Evolutionary conservation across 2,113 vertebrate genomes (phyloP).

Genomic region (Vulpes lagopus): DNA sequence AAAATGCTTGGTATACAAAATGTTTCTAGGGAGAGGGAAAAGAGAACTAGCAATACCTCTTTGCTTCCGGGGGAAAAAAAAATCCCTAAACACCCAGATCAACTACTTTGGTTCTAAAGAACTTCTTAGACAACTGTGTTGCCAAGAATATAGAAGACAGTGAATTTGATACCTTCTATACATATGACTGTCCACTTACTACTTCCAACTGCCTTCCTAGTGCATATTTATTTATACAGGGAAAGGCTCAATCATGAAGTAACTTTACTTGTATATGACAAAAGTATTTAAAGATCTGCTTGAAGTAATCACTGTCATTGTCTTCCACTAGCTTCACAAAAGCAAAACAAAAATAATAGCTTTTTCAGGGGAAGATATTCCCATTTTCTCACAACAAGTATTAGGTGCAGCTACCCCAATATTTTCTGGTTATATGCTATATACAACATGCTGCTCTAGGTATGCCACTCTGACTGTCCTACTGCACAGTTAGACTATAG

Average conservation of each 20-base stretch:
- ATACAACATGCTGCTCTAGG: not conserved
- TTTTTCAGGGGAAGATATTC: not conserved
- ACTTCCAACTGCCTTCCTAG: not conserved
- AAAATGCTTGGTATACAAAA: not conserved
- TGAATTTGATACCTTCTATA: not conserved
- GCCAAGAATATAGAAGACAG: not conserved
- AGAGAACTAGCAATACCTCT: not conserved
- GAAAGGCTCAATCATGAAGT: conserved; percentile 70
- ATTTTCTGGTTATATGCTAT: not conserved
- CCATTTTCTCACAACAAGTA: not conserved
- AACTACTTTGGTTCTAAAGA: not conserved
- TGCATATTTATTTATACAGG: conserved; percentile 75
- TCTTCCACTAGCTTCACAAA: not conserved
- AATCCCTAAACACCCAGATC: not conserved
- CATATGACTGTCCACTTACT: not conserved
- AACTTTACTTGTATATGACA: conserved; percentile 80
- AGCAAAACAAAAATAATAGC: not conserved
- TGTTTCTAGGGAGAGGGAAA: not conserved
- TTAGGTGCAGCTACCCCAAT: not conserved
- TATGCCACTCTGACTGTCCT: not conserved
- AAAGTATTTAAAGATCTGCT: conserved; percentile 78
- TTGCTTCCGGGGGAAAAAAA: not conserved
- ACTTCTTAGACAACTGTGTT: not conserved
- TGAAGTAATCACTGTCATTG: not conserved
- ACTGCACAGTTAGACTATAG: not conserved